A percentile compares a stretch with the other conserved stretches of the same genome.
phyloP scores from a whole-genome alignment of 2,888 invertebrate species.

The Hypena proboscidalis region DNA sequence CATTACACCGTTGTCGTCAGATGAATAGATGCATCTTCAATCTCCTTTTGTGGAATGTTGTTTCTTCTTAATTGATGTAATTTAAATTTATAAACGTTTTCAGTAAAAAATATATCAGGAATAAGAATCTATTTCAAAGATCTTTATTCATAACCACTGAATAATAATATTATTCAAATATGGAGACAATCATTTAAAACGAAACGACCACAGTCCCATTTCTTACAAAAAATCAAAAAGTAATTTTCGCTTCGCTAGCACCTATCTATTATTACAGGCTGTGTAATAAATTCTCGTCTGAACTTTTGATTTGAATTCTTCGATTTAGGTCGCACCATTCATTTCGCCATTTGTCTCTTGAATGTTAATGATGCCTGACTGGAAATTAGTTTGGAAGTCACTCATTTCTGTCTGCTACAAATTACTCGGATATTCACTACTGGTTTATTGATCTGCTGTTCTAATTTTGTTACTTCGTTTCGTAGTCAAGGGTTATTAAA shows the following conservation, averaged over 20 bases:
- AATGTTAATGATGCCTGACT: conserved; percentile 42
- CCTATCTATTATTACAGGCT: conserved; percentile 32
- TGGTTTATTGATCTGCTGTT: too few species aligned
- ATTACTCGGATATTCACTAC: conserved; percentile 14
- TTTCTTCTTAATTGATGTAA: too few species aligned
- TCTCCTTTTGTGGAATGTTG: too few species aligned
- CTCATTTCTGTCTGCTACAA: conserved; percentile 6
- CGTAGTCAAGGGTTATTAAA: too few species aligned
- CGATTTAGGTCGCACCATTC: conserved; percentile 42
- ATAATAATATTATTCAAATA: conserved; percentile 1
- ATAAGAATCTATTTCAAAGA: too few species aligned
- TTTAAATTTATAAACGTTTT: too few species aligned
- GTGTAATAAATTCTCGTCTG: conserved; percentile 25
- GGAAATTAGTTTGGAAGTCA: conserved; percentile 17
- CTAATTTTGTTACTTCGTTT: too few species aligned
- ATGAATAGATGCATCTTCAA: too few species aligned
- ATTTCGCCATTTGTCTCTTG: conserved; percentile 41
- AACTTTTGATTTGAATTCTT: conserved; percentile 41
- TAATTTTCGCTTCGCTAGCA: conserved; percentile 33
- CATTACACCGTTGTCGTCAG: too few species aligned
- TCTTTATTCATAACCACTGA: neutral
- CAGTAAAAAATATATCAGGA: too few species aligned
- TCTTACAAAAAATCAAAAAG: conserved; percentile 34
- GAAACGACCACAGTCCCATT: conserved; percentile 15
- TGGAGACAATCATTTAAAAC: conserved; percentile 8